Percentiles rank a stretch among this genome's conserved stretches.
phyloP scores from a whole-genome alignment of 2,113 vertebrate species.

The Haemorhous mexicanus region DNA sequence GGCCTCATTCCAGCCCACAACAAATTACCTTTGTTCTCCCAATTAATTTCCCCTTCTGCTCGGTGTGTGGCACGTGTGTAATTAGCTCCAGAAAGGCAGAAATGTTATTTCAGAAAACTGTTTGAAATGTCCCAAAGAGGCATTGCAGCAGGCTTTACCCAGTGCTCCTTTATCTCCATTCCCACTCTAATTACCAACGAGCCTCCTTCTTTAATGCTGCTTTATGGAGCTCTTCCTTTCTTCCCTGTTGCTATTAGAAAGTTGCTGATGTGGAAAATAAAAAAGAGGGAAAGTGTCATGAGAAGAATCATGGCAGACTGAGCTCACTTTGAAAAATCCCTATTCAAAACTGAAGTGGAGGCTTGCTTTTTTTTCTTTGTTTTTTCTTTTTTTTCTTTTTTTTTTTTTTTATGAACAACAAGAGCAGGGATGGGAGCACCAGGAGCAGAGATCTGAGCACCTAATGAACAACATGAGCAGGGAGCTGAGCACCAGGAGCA shows the following conservation, averaged over 20 bases:
- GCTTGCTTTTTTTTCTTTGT: background rate
- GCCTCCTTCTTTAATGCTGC: conserved; percentile 27
- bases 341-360: background rate
- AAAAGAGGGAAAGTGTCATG: background rate
- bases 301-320: background rate
- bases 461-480: background rate
- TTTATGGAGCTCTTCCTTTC: conserved; percentile 35
- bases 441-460: background rate
- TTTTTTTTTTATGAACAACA: background rate
- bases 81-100: conserved; percentile 39
- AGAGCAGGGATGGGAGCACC: background rate
- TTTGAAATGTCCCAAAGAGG: conserved; percentile 49
- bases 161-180: background rate
- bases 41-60: conserved; percentile 60
- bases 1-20: conserved; percentile 17
- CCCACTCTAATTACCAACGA: conserved; percentile 35
- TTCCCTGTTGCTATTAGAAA: conserved; percentile 11
- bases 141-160: conserved; percentile 18
- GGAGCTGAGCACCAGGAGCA: background rate
- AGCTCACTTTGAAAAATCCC: background rate
- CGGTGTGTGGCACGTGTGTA: conserved; percentile 26
- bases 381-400: no score
- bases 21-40: conserved; percentile 63
- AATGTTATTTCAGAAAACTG: conserved; percentile 35
- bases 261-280: conserved; percentile 5